Evolutionary conservation across 2,797 vertebrate species (phyloP).

Genomic region (Eurystomus glaucurus): DNA sequence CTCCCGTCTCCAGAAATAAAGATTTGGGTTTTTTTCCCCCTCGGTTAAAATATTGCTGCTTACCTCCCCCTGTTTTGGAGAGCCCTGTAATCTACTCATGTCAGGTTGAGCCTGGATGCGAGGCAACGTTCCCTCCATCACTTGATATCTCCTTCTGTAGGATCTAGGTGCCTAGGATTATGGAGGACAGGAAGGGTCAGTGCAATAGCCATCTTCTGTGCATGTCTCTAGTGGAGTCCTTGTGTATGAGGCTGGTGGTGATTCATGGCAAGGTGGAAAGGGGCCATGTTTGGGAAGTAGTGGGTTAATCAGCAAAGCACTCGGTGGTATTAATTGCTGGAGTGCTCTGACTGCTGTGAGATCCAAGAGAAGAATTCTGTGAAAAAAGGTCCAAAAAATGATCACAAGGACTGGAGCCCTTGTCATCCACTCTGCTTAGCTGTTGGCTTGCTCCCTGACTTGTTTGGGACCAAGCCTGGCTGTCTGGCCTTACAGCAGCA

Average conservation of each 20-base stretch:
- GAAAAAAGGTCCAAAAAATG: rapidly evolving
- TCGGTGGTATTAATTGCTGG: background rate
- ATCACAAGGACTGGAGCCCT: background rate
- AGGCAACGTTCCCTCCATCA: background rate
- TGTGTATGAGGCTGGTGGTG: background rate
- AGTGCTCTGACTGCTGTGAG: background rate
- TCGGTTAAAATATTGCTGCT: background rate
- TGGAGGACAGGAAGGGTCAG: background rate
- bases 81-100: rapidly evolving
- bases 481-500: background rate
- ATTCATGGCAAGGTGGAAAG: background rate
- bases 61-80: rapidly evolving
- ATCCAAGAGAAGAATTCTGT: background rate
- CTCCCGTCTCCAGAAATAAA: background rate
- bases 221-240: background rate
- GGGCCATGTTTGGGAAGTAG: background rate
- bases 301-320: background rate
- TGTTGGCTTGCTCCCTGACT: background rate
- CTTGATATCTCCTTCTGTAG: background rate
- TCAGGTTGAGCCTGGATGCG: background rate
- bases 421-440: background rate
- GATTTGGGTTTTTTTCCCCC: background rate
- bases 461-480: background rate
- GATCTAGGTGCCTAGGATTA: background rate
- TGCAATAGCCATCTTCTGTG: rapidly evolving